Conservation (phyloP, 2,797 vertebrate genomes). For the Sebastes matsubarae region DNA sequence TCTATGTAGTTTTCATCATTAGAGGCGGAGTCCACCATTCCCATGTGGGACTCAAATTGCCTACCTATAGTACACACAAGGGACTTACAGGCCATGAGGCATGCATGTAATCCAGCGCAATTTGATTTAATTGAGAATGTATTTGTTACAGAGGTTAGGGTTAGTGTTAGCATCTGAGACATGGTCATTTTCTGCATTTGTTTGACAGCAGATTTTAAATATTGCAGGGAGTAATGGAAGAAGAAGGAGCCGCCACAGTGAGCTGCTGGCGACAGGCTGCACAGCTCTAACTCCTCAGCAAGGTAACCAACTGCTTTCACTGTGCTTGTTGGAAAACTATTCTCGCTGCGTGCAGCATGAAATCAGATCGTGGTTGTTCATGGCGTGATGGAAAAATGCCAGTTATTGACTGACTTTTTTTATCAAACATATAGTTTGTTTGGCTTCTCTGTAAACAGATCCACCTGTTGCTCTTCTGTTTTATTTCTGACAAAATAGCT, state of each 20-base stretch:
- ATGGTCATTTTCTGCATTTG: background rate
- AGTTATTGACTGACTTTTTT: background rate
- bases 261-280: background rate
- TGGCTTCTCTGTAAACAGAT: background rate
- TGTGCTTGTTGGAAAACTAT: background rate
- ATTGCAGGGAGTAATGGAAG: background rate
- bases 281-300: background rate
- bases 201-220: background rate
- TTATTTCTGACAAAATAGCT: background rate
- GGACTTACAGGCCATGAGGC: background rate
- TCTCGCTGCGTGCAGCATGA: background rate
- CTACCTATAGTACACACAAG: background rate
- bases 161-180: background rate
- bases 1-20: background rate
- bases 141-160: background rate
- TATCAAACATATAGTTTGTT: background rate
- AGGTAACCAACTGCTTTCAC: background rate
- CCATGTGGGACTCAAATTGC: background rate
- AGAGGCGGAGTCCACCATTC: background rate
- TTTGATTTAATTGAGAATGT: background rate
- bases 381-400: background rate
- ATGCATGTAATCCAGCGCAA: background rate
- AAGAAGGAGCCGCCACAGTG: background rate
- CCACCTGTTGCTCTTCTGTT: background rate
- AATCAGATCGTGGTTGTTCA: background rate